These are phyloP conservation scores for Alexandromys oeconomus DNA, from an alignment of 2,797 vertebrate species.

Conservation along the genomic window DNA sequence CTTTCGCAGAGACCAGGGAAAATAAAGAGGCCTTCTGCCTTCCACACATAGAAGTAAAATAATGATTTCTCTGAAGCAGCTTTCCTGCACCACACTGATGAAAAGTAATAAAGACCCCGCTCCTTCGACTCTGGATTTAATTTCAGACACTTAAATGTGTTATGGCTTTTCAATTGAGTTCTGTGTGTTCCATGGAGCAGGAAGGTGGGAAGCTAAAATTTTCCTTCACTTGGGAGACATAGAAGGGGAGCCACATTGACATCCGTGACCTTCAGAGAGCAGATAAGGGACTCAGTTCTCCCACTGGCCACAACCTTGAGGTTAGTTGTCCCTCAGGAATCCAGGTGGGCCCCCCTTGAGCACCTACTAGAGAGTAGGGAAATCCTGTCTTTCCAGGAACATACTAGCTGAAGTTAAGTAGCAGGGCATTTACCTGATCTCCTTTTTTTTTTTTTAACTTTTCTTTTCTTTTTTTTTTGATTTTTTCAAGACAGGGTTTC, in stretches of 20 bases:
- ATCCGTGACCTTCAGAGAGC: constrained; percentile 42
- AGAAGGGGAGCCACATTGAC: neutral
- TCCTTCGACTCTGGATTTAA: constrained; percentile 75
- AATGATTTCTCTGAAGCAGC: constrained; percentile 69
- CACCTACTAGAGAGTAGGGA: neutral
- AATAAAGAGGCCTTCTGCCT: neutral
- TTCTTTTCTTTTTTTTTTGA: neutral
- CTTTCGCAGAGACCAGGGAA: constrained; percentile 40
- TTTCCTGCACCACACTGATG: constrained; percentile 69
- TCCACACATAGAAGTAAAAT: constrained; percentile 57
- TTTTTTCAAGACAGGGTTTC: no score
- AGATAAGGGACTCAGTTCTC: neutral
- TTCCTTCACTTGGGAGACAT: constrained; percentile 47
- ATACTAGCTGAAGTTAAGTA: neutral
- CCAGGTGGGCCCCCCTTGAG: neutral
- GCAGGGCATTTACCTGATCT: neutral
- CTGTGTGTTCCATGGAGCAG: constrained; percentile 46
- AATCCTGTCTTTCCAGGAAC: neutral
- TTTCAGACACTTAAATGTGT: constrained; percentile 77
- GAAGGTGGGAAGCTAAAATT: constrained; percentile 39
- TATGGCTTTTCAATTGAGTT: constrained; percentile 74
- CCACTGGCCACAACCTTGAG: neutral
- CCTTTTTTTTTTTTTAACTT: neutral
- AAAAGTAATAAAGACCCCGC: constrained; percentile 76
- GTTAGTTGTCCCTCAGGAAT: neutral